Base-by-base conservation (phyloP, 2,797 vertebrate species). In the Falco novaeseelandiae region DNA sequence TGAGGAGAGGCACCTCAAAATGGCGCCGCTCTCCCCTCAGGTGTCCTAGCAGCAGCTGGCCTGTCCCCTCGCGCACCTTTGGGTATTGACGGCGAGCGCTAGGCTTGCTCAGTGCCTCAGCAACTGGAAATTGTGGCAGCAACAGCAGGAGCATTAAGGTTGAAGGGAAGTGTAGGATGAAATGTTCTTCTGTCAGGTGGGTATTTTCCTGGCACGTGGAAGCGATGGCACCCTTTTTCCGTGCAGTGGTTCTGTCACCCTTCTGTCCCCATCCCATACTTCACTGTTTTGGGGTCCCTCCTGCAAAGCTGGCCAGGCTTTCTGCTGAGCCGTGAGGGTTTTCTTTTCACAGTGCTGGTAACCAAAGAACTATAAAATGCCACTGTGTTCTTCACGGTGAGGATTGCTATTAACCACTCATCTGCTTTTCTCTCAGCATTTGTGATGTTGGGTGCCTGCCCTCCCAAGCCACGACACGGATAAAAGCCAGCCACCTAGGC, bases 11-110 rank as follows among this genome's bases (percentile, higher is more conserved):
- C 23, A 18, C 16, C 73, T 81, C 87, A 23, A 26, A 29, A 82
- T 13, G 70, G 49, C 1, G 0, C 40, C 52, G 10, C 15, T 22
- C 26, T 61, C 19, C 54, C 44, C 30, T 79, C 73, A 34, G 17
- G 20, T 7, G 26, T 49, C 46, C 22, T 0, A 3, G 44, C 74
- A 23, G 58, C 25, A 10, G 63, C 58, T 0, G 0, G 21, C 27
- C 66, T 7, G 3, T 21, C 32, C 30, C 1, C 1, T 48, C 9
- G 1, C 49, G 19, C 49, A 3, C 36, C 23, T 51, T 40, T 20
- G 26, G 65, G 21, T 54, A 59, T 2, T 0, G 0, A 6, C 15
- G 32, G 42, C 0, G 2, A 27, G 20, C 3, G 5, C 54, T 66
- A 26, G 42, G 14, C 16, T 32, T 9, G 19, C 65, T 59, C 12